Evolutionary conservation across 1,140 invertebrate genomes (phyloP), one percentile per base, ranked within the genome.

Genomic region (Drosophila pseudoobscura): DNA sequence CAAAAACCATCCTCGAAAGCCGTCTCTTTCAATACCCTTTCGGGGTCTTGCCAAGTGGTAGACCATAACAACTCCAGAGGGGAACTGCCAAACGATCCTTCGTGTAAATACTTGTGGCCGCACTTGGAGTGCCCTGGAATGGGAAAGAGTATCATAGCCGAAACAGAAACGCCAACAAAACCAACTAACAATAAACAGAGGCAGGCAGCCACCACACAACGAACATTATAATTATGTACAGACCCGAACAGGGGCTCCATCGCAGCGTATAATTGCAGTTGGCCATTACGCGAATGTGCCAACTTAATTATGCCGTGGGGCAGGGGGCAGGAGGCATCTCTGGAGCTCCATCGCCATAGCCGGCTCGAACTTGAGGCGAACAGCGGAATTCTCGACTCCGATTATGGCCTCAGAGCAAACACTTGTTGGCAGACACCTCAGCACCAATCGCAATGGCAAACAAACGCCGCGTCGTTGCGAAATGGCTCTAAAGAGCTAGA

Each of bases 271-370:
- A 70, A 78, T 82, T 82, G 74, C 74, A 82, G 51, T 65, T 56
- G 78, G 73, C 82, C 78, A 80, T 80, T 83, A 83, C 70, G 58
- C 80, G 84, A 84, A 84, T 83, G 79, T 87, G 78, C 82, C 80
- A 87, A 87, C 80, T 78, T 87, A 85, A 85, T 85, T 85, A 87
- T 80, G 63, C 74, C 44, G 66, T n/a, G n/a, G n/a, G n/a, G n/a
- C n/a, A 60, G 50, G 65, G 55, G 51, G 31, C 43, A 79, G 54
- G 87, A 85, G 65, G 52, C 35, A 43, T 6, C 52, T 15, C 63
- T 41, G 8, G 7, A 58, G 55, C 45, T 59, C 29, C 29, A 63
- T 39, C 62, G 49, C 11, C 11, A 13, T 20, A 15, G 49, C 24
- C 15, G 66, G 43, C 70, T 63, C 26, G 13, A 51, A 8, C 55